phyloP scores from a whole-genome alignment of 2,888 invertebrate genomes.

The Galeopsomyia nigrocyanea region DNA sequence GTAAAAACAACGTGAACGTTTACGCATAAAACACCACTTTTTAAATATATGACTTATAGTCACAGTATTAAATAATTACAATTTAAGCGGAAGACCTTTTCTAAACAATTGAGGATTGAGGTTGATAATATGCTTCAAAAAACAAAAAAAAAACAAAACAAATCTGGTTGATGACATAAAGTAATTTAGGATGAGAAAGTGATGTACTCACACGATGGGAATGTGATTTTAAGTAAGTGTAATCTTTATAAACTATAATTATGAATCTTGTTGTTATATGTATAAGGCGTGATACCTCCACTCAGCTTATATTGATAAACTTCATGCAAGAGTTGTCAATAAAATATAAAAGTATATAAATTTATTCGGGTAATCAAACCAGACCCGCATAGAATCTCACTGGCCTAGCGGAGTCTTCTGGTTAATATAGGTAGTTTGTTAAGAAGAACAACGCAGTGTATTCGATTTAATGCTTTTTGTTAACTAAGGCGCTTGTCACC shows the following conservation, averaged over 20 bases:
- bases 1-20: slow-evolving; percentile 9
- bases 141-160: slow-evolving; percentile 13
- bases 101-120: not conserved
- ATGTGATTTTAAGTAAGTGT: slow-evolving; percentile 66
- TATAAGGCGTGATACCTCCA: slow-evolving; percentile 66
- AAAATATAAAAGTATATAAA: slow-evolving; percentile 27
- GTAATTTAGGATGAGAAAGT: slow-evolving; percentile 6
- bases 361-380: slow-evolving; percentile 18
- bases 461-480: slow-evolving; percentile 13
- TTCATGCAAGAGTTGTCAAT: slow-evolving; percentile 34
- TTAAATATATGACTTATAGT: slow-evolving; percentile 35
- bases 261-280: slow-evolving; percentile 69
- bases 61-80: slow-evolving; percentile 45
- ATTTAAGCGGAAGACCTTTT: slow-evolving; percentile 14
- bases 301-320: slow-evolving; percentile 39
- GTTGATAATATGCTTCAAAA: slow-evolving; percentile 4
- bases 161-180: not conserved
- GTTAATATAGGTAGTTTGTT: slow-evolving; percentile 32
- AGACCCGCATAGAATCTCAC: slow-evolving; percentile 50
- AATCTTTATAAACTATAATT: slow-evolving; percentile 66
- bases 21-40: slow-evolving; percentile 35
- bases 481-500: not conserved
- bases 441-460: slow-evolving; percentile 1
- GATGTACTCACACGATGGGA: slow-evolving; percentile 51
- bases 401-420: slow-evolving; percentile 55